These are phyloP conservation scores for Pempheris klunzingeri DNA, from an alignment of 2,797 vertebrate species.

Conservation along the genomic window DNA sequence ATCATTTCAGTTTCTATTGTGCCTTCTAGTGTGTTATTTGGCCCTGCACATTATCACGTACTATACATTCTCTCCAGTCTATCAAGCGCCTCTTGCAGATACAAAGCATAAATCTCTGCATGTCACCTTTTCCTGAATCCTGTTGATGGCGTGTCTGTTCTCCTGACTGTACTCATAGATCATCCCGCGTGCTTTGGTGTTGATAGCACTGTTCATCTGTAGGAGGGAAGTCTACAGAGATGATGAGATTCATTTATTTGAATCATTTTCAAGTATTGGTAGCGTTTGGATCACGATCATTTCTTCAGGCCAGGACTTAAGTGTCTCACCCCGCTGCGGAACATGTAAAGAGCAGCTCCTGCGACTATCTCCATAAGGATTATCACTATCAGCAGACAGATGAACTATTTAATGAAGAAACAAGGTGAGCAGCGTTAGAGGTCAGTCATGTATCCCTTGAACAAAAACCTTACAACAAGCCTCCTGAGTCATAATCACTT, in stretches of 20 bases:
- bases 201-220: constrained; percentile 29
- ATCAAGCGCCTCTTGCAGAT: not conserved
- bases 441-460: not conserved
- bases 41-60: not conserved
- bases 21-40: not conserved
- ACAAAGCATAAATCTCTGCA: not conserved
- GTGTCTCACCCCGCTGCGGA: constrained; percentile 56
- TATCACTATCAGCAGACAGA: constrained; percentile 60
- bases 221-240: constrained; percentile 31
- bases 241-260: not conserved
- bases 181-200: not conserved
- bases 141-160: constrained; percentile 47
- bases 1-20: not conserved
- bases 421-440: not conserved
- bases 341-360: constrained; percentile 50
- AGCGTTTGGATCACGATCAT: not conserved
- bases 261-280: not conserved
- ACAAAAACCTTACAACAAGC: not conserved
- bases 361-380: constrained; percentile 54
- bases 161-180: constrained; percentile 40
- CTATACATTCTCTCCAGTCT: not conserved
- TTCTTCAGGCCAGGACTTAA: not conserved
- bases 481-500: not conserved
- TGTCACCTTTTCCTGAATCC: constrained; percentile 71
- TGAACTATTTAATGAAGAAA: constrained; percentile 50